Conservation (phyloP, 2,888 invertebrate species). For the Catotricha subobsoleta region DNA sequence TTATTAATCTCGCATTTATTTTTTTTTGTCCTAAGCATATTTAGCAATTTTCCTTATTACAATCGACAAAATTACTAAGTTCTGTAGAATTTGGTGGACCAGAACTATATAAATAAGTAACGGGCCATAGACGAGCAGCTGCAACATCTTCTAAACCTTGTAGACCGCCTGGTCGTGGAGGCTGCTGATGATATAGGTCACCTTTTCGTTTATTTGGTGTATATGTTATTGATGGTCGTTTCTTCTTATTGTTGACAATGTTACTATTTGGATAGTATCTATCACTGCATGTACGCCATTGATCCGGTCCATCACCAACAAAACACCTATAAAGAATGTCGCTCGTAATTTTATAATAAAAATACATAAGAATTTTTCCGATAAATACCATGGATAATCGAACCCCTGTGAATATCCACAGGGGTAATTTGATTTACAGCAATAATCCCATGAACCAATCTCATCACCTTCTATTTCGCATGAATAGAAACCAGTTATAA, state of each 20-base stretch:
- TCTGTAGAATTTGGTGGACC: slow-evolving; percentile 56
- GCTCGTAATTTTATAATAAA: neutral
- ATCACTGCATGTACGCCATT: slow-evolving; percentile 78
- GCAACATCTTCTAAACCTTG: slow-evolving; percentile 27
- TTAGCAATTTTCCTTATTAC: slow-evolving; percentile 29
- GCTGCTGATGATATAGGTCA: slow-evolving; percentile 22
- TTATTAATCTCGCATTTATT: no score
- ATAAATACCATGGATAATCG: slow-evolving; percentile 56
- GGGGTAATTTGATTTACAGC: slow-evolving; percentile 62
- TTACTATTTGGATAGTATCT: slow-evolving; percentile 44
- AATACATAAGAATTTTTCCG: neutral
- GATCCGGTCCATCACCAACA: slow-evolving; percentile 57
- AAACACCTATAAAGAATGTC: slow-evolving; percentile 46
- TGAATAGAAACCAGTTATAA: slow-evolving; percentile 63
- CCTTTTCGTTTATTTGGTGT: slow-evolving; percentile 11
- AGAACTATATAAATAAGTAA: slow-evolving; percentile 62
- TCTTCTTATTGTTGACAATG: slow-evolving; percentile 9
- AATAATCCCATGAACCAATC: slow-evolving; percentile 65
- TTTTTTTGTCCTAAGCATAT: no score
- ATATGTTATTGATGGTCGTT: slow-evolving; percentile 6
- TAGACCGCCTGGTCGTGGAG: slow-evolving; percentile 25
- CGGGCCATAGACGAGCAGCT: slow-evolving; percentile 48
- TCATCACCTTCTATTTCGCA: slow-evolving; percentile 61
- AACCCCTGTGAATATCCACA: slow-evolving; percentile 73
- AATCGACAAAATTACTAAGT: slow-evolving; percentile 30